A percentile compares a stretch with the other conserved stretches of the same genome.
phyloP scores from a whole-genome alignment of 2,113 vertebrate genomes.

The Falcunculus frontatus region DNA sequence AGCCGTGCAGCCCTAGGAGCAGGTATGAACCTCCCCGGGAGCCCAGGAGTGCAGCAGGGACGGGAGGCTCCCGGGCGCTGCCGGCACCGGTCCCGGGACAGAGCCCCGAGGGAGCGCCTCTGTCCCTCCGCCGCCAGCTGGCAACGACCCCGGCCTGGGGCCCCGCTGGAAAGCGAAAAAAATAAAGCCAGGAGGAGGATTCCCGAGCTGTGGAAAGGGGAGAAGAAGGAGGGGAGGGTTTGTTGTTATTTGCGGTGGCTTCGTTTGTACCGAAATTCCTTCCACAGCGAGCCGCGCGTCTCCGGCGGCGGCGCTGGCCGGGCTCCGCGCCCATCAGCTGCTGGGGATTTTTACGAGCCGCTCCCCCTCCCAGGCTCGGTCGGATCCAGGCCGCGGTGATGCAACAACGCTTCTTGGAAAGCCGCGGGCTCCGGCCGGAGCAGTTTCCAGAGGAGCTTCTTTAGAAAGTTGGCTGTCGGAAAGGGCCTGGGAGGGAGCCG shows the following conservation, averaged over 20 bases:
- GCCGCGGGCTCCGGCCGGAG: not conserved
- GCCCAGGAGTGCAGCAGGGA: accelerated
- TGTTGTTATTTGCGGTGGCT: not conserved
- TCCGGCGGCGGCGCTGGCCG: not conserved
- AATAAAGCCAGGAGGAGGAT: not conserved
- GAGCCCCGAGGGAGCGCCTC: not conserved
- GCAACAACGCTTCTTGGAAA: not conserved
- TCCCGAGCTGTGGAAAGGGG: not conserved
- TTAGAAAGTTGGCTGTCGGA: not conserved
- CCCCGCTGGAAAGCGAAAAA: not conserved
- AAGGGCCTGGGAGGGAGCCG: not conserved
- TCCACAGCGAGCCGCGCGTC: not conserved
- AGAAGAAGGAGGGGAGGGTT: not conserved
- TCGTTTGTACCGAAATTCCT: not conserved
- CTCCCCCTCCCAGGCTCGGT: not conserved
- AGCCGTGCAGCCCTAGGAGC: accelerated
- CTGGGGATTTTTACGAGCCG: not conserved
- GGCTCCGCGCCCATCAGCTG: not conserved
- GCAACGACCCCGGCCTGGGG: not conserved
- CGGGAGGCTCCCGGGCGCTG: accelerated
- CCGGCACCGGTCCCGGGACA: not conserved
- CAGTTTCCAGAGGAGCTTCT: not conserved
- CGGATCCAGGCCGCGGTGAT: not conserved
- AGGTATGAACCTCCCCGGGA: not conserved
- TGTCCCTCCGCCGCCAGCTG: not conserved